Evolutionary conservation across 2,113 vertebrate genomes (phyloP).

Genomic region (rat (Rattus norvegicus)): DNA sequence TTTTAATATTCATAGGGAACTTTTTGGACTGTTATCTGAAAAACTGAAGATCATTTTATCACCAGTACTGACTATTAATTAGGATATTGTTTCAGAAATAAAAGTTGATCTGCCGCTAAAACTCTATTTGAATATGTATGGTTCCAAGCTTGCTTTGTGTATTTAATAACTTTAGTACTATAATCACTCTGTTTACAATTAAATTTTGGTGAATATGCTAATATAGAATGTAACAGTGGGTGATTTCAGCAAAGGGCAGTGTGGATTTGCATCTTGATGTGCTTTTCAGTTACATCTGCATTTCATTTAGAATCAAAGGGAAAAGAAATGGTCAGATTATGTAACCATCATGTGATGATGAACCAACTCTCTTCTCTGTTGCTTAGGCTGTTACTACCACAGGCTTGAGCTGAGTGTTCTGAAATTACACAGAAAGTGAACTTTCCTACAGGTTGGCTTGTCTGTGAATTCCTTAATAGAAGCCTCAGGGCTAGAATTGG

Average conservation of each 20-base stretch:
- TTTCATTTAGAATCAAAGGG: conserved; percentile 25
- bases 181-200: conserved; percentile 82
- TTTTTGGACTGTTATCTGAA: conserved; percentile 78
- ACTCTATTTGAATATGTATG: conserved; percentile 83
- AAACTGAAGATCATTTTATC: conserved; percentile 75
- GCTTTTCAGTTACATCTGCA: conserved; percentile 65
- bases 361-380: conserved; percentile 21
- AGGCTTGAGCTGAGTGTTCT: conserved; percentile 15
- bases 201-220: conserved; percentile 81
- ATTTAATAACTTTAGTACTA: conserved; percentile 82
- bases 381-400: neutral
- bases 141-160: conserved; percentile 81
- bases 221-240: conserved; percentile 56
- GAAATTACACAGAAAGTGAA: neutral
- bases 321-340: conserved; percentile 41
- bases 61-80: conserved; percentile 82
- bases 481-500: neutral
- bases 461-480: neutral
- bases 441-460: neutral
- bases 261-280: conserved; percentile 65
- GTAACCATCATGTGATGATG: neutral
- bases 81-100: conserved; percentile 79
- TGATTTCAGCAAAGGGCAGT: conserved; percentile 67
- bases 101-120: conserved; percentile 80
- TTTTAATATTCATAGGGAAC: conserved; percentile 80